Percentiles rank a stretch among this genome's conserved stretches.
phyloP scores from a whole-genome alignment of 2,888 invertebrate genomes.

The Aleiodes leptofemur region DNA sequence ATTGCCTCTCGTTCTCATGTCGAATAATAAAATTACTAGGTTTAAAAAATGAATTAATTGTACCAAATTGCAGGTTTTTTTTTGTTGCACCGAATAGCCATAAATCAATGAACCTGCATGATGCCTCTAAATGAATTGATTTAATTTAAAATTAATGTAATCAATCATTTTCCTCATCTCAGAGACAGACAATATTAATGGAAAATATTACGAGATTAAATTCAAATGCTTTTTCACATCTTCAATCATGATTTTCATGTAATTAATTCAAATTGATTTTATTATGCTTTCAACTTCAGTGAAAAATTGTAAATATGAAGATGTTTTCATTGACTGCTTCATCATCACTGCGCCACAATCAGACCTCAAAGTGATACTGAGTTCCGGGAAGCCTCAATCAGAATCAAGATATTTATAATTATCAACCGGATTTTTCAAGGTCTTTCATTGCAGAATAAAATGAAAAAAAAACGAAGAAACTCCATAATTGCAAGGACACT shows the following conservation, averaged over 20 bases:
- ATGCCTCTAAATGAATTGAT: too few species aligned
- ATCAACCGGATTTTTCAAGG: slow-evolving; percentile 48
- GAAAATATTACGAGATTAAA: too few species aligned
- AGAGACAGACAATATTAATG: slow-evolving; percentile 19
- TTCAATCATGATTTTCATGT: too few species aligned
- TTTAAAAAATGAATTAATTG: neutral
- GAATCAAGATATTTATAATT: slow-evolving; percentile 33
- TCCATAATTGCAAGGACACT: neutral
- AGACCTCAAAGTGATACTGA: slow-evolving; percentile 27
- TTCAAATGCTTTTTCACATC: too few species aligned
- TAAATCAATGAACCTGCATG: too few species aligned
- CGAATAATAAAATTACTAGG: neutral
- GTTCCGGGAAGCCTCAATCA: slow-evolving; percentile 37
- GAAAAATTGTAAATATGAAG: neutral
- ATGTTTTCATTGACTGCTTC: neutral
- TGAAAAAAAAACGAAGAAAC: neutral
- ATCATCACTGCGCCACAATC: neutral
- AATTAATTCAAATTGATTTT: too few species aligned
- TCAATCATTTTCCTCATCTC: slow-evolving; percentile 13
- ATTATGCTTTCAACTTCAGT: too few species aligned
- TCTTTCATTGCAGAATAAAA: slow-evolving; percentile 10
- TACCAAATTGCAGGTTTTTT: too few species aligned
- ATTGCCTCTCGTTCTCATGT: too few species aligned
- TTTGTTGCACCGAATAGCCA: neutral
- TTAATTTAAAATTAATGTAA: neutral